Conservation (phyloP, 2,113 vertebrate genomes). For the Triplophysa tibetana region DNA sequence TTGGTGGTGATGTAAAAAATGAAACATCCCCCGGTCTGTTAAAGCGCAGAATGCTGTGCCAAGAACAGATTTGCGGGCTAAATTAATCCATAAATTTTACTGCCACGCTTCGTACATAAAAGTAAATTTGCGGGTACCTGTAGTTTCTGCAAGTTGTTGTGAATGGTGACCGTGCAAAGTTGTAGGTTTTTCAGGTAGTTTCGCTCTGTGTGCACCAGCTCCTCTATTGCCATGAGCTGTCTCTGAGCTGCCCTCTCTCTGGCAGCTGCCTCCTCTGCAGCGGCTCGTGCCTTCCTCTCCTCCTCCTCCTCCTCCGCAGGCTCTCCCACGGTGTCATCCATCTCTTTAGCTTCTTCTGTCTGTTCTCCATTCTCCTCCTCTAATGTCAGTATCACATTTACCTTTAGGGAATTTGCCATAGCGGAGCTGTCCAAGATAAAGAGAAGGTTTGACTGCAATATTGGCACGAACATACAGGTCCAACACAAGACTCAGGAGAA, state of each 20-base stretch:
- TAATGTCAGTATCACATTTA: constrained; percentile 13
- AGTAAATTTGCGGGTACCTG: constrained; percentile 60
- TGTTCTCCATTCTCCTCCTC: constrained; percentile 16
- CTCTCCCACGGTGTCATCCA: constrained; percentile 15
- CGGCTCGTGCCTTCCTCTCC: constrained; percentile 49
- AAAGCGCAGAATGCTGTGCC: background rate
- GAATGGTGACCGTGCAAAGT: constrained; percentile 78
- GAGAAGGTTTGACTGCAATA: background rate
- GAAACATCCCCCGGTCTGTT: too few species aligned
- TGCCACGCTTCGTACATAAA: background rate
- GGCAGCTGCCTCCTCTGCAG: constrained; percentile 59
- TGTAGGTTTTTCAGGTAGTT: constrained; percentile 81
- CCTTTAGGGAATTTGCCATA: constrained; percentile 73
- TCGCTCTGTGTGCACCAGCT: constrained; percentile 84
- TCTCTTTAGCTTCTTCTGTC: constrained; percentile 35
- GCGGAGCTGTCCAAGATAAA: constrained; percentile 53
- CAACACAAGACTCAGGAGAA: background rate
- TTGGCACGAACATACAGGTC: background rate
- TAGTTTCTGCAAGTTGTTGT: constrained; percentile 74
- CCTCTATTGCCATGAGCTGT: constrained; percentile 79
- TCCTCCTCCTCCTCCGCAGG: constrained; percentile 22
- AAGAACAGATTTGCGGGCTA: background rate
- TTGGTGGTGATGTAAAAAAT: too few species aligned
- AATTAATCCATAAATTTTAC: too few species aligned
- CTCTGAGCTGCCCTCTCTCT: constrained; percentile 71